phyloP scores from a whole-genome alignment of 2,113 vertebrate genomes.

The Peromyscus californicus region DNA sequence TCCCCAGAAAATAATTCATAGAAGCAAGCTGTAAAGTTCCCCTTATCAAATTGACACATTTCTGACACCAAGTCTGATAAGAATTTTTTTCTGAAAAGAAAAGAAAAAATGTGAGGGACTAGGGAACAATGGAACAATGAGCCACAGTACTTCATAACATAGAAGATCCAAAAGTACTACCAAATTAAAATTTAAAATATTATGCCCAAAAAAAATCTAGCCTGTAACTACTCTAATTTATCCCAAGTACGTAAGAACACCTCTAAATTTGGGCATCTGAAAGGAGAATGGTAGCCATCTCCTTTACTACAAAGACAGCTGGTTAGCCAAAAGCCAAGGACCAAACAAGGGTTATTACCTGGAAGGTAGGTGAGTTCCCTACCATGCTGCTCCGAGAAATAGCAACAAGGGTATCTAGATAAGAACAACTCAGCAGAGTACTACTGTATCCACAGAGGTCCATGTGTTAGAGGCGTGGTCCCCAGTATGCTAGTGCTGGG shows the following conservation, averaged over 20 bases:
- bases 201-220: background rate
- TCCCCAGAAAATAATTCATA: background rate
- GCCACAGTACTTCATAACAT: background rate
- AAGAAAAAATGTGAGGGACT: background rate
- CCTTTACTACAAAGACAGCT: background rate
- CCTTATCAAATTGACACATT: background rate
- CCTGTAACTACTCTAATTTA: background rate
- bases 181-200: background rate
- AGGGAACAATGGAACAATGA: background rate
- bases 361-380: too few species aligned
- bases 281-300: background rate
- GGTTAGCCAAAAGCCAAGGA: background rate
- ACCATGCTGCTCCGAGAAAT: background rate
- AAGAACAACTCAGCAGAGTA: background rate
- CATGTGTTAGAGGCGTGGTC: background rate
- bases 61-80: background rate
- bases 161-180: background rate
- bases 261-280: background rate
- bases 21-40: background rate
- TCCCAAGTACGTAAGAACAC: background rate
- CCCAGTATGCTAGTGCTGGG: too few species aligned
- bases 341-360: background rate
- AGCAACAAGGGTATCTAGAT: too few species aligned
- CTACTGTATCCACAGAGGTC: background rate
- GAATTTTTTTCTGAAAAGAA: background rate